Evolutionary conservation across 1,140 invertebrate genomes (phyloP).

Genomic region (Druon quercuslanigerum): DNA sequence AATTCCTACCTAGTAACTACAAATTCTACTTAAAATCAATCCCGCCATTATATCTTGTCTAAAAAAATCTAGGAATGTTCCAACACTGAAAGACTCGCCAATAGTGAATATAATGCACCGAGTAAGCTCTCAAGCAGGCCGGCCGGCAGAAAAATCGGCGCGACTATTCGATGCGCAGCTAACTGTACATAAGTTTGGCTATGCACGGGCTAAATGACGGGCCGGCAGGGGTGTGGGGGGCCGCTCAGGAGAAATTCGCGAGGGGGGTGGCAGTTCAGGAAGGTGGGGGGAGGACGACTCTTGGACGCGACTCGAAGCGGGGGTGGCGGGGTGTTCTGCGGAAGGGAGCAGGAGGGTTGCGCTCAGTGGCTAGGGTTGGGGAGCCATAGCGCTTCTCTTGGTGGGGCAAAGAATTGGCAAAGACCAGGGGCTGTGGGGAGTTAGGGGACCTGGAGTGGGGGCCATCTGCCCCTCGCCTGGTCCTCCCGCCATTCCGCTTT

Average conservation of each 20-base stretch:
- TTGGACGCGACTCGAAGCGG: conserved; percentile 43
- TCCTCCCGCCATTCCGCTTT: conserved; percentile 47
- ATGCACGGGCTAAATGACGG: conserved; percentile 68
- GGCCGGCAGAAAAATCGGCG: conserved; percentile 58
- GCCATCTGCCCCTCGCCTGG: conserved; percentile 51
- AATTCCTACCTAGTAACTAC: too few relatives aligned
- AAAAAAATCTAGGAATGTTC: neutral
- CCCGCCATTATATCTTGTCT: neutral
- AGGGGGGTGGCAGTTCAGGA: conserved; percentile 36
- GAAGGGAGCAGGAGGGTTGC: conserved; percentile 39
- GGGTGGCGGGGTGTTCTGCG: conserved; percentile 52
- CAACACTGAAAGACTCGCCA: conserved; percentile 36
- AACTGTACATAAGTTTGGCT: conserved; percentile 73
- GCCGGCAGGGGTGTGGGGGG: conserved; percentile 42
- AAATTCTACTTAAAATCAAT: neutral
- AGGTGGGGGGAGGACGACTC: conserved; percentile 33
- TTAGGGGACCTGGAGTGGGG: conserved; percentile 34
- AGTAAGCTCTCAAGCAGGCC: conserved; percentile 19
- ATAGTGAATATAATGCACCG: conserved; percentile 17
- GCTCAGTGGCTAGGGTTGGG: conserved; percentile 18
- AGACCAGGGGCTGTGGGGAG: conserved; percentile 59
- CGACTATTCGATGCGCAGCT: conserved; percentile 62
- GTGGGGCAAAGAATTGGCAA: conserved; percentile 68
- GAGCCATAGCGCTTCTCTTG: conserved; percentile 45
- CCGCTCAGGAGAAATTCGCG: conserved; percentile 21